Percentiles rank a stretch among this genome's conserved stretches.
Evolutionary conservation across 2,888 invertebrate genomes (phyloP).

Genomic region (Calliphora vomitoria): DNA sequence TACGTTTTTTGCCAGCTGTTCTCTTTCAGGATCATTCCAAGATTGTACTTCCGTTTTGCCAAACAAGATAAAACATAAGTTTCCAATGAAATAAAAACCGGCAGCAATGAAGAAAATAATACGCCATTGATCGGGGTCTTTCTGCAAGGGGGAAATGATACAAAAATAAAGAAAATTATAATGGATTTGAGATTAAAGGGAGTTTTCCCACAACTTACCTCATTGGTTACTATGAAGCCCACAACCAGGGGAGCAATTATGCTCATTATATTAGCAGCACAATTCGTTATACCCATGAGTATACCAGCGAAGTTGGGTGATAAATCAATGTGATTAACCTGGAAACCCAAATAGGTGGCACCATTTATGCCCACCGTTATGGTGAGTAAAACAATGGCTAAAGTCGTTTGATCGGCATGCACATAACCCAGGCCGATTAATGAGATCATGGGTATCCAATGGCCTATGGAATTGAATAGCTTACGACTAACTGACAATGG

Average conservation of each 20-base stretch:
- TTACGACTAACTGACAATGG: conserved; percentile 84
- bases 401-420: conserved; percentile 79
- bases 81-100: conserved; percentile 89
- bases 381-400: conserved; percentile 88
- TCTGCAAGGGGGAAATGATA: conserved; percentile 85
- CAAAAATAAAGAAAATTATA: conserved; percentile 47
- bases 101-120: conserved; percentile 91
- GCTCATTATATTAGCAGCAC: conserved; percentile 90
- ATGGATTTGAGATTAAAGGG: not conserved
- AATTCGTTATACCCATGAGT: conserved; percentile 93
- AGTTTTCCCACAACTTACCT: conserved; percentile 85
- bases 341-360: conserved; percentile 90
- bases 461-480: conserved; percentile 86
- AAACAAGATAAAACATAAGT: conserved; percentile 89
- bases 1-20: conserved; percentile 75
- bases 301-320: conserved; percentile 93
- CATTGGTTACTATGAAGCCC: conserved; percentile 88
- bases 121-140: conserved; percentile 88
- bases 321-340: conserved; percentile 93
- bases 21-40: conserved; percentile 87
- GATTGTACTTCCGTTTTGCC: conserved; percentile 88
- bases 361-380: conserved; percentile 91
- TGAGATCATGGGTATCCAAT: too few species aligned
- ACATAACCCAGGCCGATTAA: too few species aligned
- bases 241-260: conserved; percentile 92